phyloP scores from a whole-genome alignment of 2,888 invertebrate species.

The Myopa tessellatipennis region DNA sequence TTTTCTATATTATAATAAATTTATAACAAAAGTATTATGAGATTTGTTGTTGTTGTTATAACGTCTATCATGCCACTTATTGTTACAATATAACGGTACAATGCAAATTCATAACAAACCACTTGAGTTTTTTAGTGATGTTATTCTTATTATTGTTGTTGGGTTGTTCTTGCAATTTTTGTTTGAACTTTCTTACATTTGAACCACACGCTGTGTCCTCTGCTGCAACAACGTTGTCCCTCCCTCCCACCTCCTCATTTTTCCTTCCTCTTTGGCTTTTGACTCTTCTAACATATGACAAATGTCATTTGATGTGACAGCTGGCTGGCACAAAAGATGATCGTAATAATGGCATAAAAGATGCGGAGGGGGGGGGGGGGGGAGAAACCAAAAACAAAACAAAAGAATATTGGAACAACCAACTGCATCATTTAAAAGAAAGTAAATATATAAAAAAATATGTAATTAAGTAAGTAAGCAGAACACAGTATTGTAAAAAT shows the following conservation, averaged over 20 bases:
- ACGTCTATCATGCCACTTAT: constrained; percentile 1
- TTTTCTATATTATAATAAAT: neutral
- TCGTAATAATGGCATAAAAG: neutral
- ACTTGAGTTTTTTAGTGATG: neutral
- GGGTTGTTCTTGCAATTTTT: constrained; percentile 35
- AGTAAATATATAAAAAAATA: too few species aligned
- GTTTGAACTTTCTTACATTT: neutral
- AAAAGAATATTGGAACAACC: too few species aligned
- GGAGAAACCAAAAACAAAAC: too few species aligned
- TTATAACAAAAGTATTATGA: constrained; percentile 5
- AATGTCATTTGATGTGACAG: constrained; percentile 33
- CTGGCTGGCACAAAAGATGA: neutral
- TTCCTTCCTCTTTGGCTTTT: constrained; percentile 3
- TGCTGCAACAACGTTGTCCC: neutral
- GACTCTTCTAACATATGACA: constrained; percentile 31
- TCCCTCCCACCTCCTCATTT: neutral
- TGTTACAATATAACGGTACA: constrained; percentile 30
- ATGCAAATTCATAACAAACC: constrained; percentile 38
- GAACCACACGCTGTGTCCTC: neutral
- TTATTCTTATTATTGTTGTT: constrained; percentile 36
- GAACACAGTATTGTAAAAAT: too few species aligned
- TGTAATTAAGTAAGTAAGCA: too few species aligned
- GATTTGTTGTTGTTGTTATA: constrained; percentile 15
- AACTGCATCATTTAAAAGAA: too few species aligned
- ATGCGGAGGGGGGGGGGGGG: neutral